These are phyloP conservation scores for Oncorhynchus keta DNA, from an alignment of 2,113 vertebrate genomes.

Conservation along the genomic window DNA sequence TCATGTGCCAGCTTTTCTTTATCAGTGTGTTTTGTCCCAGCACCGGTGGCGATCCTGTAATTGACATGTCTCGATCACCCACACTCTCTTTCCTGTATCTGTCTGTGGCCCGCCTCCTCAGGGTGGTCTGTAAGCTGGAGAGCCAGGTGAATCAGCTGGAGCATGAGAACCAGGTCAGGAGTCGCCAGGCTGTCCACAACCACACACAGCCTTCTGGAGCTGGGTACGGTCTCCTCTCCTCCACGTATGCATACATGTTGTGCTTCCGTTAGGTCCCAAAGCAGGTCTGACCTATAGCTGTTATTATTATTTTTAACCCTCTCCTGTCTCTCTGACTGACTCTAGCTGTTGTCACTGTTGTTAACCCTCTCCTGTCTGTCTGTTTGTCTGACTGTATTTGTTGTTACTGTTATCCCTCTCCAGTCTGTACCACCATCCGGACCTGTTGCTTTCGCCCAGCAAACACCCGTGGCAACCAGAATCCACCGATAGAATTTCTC, in stretches of 20 bases:
- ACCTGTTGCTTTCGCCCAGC: conserved; percentile 63
- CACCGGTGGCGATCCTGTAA: not conserved
- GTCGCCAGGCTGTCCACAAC: conserved; percentile 69
- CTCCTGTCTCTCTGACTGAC: conserved; percentile 50
- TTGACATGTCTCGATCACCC: not conserved
- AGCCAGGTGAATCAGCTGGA: conserved; percentile 93
- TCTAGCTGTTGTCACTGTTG: no score
- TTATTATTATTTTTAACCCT: not conserved
- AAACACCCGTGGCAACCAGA: conserved; percentile 71
- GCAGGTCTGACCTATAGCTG: not conserved
- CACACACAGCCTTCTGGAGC: conserved; percentile 72
- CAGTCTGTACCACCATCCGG: conserved; percentile 70
- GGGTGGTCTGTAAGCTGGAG: conserved; percentile 88
- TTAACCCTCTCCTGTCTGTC: not conserved
- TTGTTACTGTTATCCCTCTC: not conserved
- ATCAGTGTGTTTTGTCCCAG: not conserved
- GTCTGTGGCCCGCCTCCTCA: conserved; percentile 50
- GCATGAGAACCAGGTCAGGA: conserved; percentile 82
- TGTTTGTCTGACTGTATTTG: not conserved
- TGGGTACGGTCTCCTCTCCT: conserved; percentile 67
- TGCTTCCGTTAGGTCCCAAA: not conserved
- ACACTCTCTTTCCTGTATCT: no score
- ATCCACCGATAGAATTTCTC: conserved; percentile 74
- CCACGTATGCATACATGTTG: not conserved
- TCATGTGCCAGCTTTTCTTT: not conserved